phyloP scores from a whole-genome alignment of 53 echinoderm and acorn worm species.

The Stichopus horrens region DNA sequence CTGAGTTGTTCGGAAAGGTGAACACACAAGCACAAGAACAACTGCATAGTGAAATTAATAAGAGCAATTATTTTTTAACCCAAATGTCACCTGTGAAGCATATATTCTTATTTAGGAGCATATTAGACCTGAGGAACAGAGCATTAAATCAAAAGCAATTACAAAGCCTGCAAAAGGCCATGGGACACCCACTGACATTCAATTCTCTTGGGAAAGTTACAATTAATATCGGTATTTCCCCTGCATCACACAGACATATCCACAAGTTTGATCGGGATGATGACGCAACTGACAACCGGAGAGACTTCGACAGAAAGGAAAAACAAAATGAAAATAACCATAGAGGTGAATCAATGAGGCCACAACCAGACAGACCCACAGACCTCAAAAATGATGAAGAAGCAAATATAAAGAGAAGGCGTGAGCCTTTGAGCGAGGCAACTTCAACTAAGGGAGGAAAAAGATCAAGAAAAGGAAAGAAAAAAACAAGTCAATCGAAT shows the following conservation, averaged over 20 bases:
- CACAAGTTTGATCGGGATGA: too few relatives aligned
- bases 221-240: neutral
- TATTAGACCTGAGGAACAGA: slow-evolving; percentile 25
- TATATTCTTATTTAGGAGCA: slow-evolving; percentile 34
- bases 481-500: neutral
- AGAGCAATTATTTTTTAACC: slow-evolving; percentile 12
- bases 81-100: slow-evolving; percentile 38
- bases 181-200: neutral
- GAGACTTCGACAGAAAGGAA: too few relatives aligned
- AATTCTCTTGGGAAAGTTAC: neutral
- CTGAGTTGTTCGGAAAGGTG: neutral
- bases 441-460: too few relatives aligned
- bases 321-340: too few relatives aligned
- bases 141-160: neutral
- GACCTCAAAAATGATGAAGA: too few relatives aligned
- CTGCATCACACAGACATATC: too few relatives aligned
- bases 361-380: too few relatives aligned
- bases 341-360: too few relatives aligned
- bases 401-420: too few relatives aligned
- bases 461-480: neutral
- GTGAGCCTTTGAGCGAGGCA: too few relatives aligned
- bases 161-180: neutral
- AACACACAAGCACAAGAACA: slow-evolving; percentile 44
- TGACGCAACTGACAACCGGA: too few relatives aligned
- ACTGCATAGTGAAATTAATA: slow-evolving; percentile 32